A percentile compares a stretch with the other conserved stretches of the same genome.
Conservation (phyloP, 2,888 invertebrate species). For the Limnephilus lunatus region DNA sequence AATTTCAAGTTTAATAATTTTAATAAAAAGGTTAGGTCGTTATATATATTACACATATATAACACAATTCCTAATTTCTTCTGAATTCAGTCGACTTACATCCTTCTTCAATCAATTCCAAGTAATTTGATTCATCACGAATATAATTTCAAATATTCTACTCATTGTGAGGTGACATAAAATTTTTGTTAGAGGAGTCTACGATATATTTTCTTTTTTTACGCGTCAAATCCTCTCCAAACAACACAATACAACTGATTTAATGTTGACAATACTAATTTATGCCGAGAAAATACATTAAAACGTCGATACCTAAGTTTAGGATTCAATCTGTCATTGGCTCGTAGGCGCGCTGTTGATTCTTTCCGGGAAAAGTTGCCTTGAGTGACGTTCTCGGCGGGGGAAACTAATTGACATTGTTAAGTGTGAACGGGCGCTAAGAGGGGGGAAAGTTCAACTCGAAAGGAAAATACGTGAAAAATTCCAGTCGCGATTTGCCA, state of each 20-base stretch:
- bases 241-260: background rate
- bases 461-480: constrained; percentile 15
- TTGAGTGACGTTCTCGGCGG: background rate
- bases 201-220: background rate
- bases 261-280: background rate
- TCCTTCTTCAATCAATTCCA: no score
- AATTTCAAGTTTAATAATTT: no score
- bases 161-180: no score
- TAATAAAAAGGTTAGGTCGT: no score
- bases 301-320: background rate
- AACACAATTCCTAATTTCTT: no score
- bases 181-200: no score
- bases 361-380: constrained; percentile 13
- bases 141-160: no score
- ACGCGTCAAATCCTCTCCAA: background rate
- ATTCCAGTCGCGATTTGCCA: background rate
- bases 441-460: background rate
- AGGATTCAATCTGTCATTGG: background rate
- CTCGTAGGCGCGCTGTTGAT: constrained; percentile 11
- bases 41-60: no score
- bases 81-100: no score
- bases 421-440: constrained; percentile 30
- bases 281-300: background rate
- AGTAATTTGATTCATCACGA: no score
- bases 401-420: constrained; percentile 41